Evolutionary conservation across 1,140 invertebrate species (phyloP).

Genomic region (Phocides pigmalion): DNA sequence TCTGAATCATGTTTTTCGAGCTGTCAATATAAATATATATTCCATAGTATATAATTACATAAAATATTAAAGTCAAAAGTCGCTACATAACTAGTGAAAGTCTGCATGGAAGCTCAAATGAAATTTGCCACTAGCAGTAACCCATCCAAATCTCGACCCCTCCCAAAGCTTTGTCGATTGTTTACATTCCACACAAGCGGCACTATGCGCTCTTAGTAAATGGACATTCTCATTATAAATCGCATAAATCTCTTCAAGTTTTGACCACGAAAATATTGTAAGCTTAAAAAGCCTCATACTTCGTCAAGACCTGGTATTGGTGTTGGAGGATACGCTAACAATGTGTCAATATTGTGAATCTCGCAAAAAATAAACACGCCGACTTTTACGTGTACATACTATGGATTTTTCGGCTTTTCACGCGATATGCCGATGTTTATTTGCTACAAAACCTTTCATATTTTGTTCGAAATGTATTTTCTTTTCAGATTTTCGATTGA

Average conservation of each 20-base stretch:
- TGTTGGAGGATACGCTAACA: conserved; percentile 29
- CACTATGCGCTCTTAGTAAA: too few relatives aligned
- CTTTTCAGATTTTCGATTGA: neutral
- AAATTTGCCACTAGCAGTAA: too few relatives aligned
- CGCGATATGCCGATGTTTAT: conserved; percentile 20
- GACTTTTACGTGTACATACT: conserved; percentile 15
- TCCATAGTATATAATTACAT: too few relatives aligned
- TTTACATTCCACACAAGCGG: too few relatives aligned
- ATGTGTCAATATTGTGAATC: conserved; percentile 34
- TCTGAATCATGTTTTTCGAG: too few relatives aligned
- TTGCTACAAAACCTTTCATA: conserved; percentile 4
- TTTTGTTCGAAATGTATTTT: conserved; percentile 1
- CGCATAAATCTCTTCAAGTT: neutral
- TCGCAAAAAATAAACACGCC: conserved; percentile 29
- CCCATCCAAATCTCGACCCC: too few relatives aligned
- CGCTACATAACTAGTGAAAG: too few relatives aligned
- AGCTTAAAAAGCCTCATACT: conserved; percentile 14
- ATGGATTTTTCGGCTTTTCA: conserved; percentile 16
- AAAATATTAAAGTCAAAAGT: too few relatives aligned
- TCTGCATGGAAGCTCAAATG: too few relatives aligned
- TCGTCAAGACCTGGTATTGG: conserved; percentile 19
- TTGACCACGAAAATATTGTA: neutral
- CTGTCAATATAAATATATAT: too few relatives aligned
- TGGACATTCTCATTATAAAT: too few relatives aligned
- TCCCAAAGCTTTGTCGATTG: too few relatives aligned